Evolutionary conservation across 2,888 invertebrate genomes (phyloP).

Genomic region (Plemyria rubiginata): DNA sequence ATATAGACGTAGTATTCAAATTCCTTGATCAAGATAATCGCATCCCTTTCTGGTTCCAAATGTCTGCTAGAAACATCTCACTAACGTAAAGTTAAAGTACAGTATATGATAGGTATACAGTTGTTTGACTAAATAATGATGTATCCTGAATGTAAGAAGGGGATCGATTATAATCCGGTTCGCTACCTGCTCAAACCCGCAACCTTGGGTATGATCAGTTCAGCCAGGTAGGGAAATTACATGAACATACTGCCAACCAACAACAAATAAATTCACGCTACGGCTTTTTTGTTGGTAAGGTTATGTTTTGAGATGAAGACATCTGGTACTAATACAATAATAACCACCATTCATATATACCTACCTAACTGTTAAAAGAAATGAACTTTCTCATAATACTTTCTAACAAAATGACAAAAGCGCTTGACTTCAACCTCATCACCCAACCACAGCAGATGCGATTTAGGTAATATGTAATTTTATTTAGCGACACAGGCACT

Average conservation of each 20-base stretch:
- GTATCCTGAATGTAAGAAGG: constrained; percentile 50
- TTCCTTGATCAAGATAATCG: constrained; percentile 19
- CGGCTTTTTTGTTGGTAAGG: not conserved
- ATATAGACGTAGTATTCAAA: no score
- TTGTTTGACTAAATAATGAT: constrained; percentile 46
- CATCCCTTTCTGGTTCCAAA: constrained; percentile 21
- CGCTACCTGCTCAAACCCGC: constrained; percentile 71
- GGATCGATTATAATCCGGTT: constrained; percentile 69
- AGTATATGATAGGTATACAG: constrained; percentile 14
- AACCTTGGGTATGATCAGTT: constrained; percentile 64
- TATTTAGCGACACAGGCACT: constrained; percentile 47
- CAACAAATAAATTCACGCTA: constrained; percentile 51
- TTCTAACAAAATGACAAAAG: constrained; percentile 17
- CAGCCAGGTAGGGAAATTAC: constrained; percentile 66
- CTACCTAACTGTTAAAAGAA: constrained; percentile 9
- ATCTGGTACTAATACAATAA: constrained; percentile 7
- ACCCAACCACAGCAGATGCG: constrained; percentile 50
- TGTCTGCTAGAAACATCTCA: constrained; percentile 23
- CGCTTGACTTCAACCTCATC: constrained; percentile 30
- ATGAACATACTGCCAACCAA: constrained; percentile 44
- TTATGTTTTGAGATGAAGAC: not conserved
- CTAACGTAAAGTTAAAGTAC: constrained; percentile 8
- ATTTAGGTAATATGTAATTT: constrained; percentile 53
- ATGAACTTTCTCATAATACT: constrained; percentile 12
- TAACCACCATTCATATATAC: not conserved